These are phyloP conservation scores for Trachelipus rathkii DNA, from an alignment of 1,140 invertebrate genomes.

Conservation along the genomic window DNA sequence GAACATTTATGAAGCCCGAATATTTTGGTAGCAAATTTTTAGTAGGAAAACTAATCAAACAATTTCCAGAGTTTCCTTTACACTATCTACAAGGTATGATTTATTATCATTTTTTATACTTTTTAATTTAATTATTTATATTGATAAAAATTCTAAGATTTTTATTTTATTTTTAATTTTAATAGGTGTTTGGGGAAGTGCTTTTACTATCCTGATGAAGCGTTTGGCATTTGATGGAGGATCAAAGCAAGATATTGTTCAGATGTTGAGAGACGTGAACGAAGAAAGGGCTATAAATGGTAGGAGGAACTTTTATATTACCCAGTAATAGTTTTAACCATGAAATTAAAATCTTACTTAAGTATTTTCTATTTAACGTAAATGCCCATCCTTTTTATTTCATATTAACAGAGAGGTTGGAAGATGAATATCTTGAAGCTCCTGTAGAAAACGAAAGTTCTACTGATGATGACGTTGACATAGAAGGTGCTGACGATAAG, in stretches of 20 bases:
- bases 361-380: no score
- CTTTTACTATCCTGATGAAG: conserved; percentile 55
- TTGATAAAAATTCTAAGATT: not conserved
- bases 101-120: not conserved
- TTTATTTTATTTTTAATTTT: not conserved
- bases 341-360: no score
- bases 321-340: no score
- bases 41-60: conserved; percentile 53
- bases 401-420: conserved; percentile 26
- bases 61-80: conserved; percentile 53
- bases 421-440: conserved; percentile 19
- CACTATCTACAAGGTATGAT: conserved; percentile 50
- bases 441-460: conserved; percentile 34
- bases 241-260: conserved; percentile 49
- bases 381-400: not conserved
- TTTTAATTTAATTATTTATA: not conserved
- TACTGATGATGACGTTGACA: conserved; percentile 41
- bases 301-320: conserved; percentile 25
- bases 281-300: conserved; percentile 34
- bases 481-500: conserved; percentile 39
- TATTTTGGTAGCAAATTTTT: conserved; percentile 55
- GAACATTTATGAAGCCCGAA: conserved; percentile 53
- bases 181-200: conserved; percentile 54
- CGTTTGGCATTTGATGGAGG: conserved; percentile 50
- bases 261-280: conserved; percentile 51